Evolutionary conservation across 1,140 invertebrate species (phyloP), one percentile per base, ranked within the genome.

Genomic region (Eupeodes corollae): DNA sequence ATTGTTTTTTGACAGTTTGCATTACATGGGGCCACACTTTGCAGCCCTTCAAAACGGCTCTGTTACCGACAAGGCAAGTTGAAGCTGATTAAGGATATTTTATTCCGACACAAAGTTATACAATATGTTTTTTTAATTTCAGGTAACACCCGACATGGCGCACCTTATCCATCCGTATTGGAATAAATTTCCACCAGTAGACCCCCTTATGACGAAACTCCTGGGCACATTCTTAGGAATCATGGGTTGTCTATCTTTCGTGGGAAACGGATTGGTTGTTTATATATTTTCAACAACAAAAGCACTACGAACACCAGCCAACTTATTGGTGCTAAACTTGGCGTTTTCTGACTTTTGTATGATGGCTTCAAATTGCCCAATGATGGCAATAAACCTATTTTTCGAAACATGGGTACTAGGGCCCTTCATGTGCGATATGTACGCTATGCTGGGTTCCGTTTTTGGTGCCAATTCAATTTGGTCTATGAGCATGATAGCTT

Each of bases 331-430:
- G 1, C 63, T 75, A 19, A 76, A 76, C 58, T 54, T 76, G n/a
- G 73, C 74, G 2, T 63, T 76, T 49, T 71, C 70, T 3, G 34
- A 91, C 58, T 87, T 91, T 61, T 63, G 80, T 18, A 88, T 91
- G 84, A 90, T 89, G 84, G 69, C 80, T 48, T 67, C 66, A 43
- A 85, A 86, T 83, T 76, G 80, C 53, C 84, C 85, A 16, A 72
- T 83, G 33, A 86, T 88, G 83, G 78, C 86, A 15, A 75, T 86
- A 51, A 90, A 85, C 67, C 87, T 84, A 65, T 87, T 84, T 56
- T 75, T 81, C 55, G 84, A 87, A 70, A 88, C 84, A 3, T 89
- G 85, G 86, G 76, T 84, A 42, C 73, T 86, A 45, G 85, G 83
- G 52, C 78, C 82, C 35, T 68, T 84, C 30, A 80, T 83, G 59